Percentiles rank a stretch among this genome's conserved stretches.
Evolutionary conservation across 2,888 invertebrate genomes (phyloP).

Genomic region (Limnephilus marmoratus): DNA sequence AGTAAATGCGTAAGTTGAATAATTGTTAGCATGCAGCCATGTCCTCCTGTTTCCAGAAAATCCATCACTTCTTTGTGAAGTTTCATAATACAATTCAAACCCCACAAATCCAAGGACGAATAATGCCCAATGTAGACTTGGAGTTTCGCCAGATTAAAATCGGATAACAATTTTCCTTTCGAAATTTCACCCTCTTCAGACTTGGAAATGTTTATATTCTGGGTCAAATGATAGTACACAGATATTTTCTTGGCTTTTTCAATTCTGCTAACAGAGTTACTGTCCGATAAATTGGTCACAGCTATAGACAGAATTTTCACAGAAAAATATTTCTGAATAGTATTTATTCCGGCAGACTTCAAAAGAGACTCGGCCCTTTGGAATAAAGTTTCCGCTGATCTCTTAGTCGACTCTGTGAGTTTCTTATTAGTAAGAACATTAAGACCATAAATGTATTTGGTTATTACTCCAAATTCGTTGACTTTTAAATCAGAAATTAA

Average conservation of each 20-base stretch:
- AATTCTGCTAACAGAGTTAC: constrained; percentile 27
- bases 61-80: constrained; percentile 70
- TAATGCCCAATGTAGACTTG: constrained; percentile 69
- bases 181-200: constrained; percentile 22
- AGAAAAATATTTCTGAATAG: constrained; percentile 57
- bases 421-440: constrained; percentile 15
- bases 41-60: constrained; percentile 74
- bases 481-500: constrained; percentile 9
- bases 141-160: constrained; percentile 72
- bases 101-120: constrained; percentile 66
- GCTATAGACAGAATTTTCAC: constrained; percentile 50
- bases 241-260: constrained; percentile 40
- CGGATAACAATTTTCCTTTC: constrained; percentile 58
- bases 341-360: neutral
- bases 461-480: constrained; percentile 40
- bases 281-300: constrained; percentile 47
- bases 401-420: neutral
- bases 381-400: constrained; percentile 20
- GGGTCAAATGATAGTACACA: neutral
- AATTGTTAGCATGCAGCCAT: constrained; percentile 73
- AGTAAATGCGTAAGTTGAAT: constrained; percentile 71
- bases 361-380: neutral
- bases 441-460: constrained; percentile 46
- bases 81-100: constrained; percentile 63
- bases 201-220: constrained; percentile 4